Evolutionary conservation across 2,888 invertebrate species (phyloP), one percentile per base, ranked within the genome.

Genomic region (Vannuccia rotundouncinata): DNA sequence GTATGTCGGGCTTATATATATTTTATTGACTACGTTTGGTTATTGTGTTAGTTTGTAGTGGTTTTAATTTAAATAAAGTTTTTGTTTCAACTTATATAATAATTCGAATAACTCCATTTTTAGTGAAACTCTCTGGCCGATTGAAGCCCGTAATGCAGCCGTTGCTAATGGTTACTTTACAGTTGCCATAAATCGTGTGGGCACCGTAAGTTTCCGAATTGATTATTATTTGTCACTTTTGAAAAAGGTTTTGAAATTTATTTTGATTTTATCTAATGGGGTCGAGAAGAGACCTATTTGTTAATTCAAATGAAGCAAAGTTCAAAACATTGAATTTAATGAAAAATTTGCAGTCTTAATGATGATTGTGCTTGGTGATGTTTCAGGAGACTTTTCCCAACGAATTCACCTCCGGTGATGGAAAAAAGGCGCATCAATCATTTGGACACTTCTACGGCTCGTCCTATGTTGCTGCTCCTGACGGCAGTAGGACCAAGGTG

Each of bases 371-470:
- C n/a, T n/a, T n/a, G n/a, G n/a, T n/a, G n/a, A n/a, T 82, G 29
- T 84, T 84, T 13, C 83, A 89, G 89, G 90, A 90, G 87, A 88
- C 27, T 92, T 97, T 89, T 91, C 91, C 80, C 89, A 89, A 93
- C 85, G 93, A 92, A 85, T 95, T 94, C 86, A 93, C 93, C 0
- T 94, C 94, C 0, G 95, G 92, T 0, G 92, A 95, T 89, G 93
- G 93, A 0, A 91, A 91, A 83, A 91, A 92, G 87, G 90, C 90
- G 59, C 91, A 91, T 84, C 92, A 91, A 83, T 91, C 92, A 82
- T 93, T 96, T 84, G 96, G 98, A 10, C 93, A 92, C 84, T 99
- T 97, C 87, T 99, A 96, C 87, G 99, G 90, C 0, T 95, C 95
- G 0, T 93, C 94, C 84, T 99, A 98, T 86, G 91, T 95, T 0